Evolutionary conservation across 2,888 invertebrate species (phyloP).

Genomic region (Molorchus minor): DNA sequence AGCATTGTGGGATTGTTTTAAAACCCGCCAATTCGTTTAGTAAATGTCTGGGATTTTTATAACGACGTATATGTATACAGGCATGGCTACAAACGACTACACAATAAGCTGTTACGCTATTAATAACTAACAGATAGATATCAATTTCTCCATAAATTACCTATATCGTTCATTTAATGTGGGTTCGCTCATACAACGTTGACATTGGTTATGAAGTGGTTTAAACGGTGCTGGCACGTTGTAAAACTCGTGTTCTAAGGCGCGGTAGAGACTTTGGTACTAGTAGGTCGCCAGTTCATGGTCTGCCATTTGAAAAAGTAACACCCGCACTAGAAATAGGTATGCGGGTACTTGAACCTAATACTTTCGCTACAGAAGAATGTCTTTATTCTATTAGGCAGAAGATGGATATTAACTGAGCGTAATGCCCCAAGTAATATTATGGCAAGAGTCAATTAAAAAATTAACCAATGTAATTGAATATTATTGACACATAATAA

Average conservation of each 20-base stretch:
- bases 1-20: neutral
- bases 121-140: constrained; percentile 1
- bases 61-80: neutral
- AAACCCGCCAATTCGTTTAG: neutral
- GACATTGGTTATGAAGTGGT: constrained; percentile 18
- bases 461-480: neutral
- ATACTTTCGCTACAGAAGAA: constrained; percentile 12
- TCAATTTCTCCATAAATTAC: neutral
- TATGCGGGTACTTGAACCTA: constrained; percentile 7
- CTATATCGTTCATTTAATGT: neutral
- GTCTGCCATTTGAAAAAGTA: constrained; percentile 23
- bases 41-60: neutral
- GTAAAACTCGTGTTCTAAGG: constrained; percentile 26
- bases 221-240: constrained; percentile 23
- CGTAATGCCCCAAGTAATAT: neutral
- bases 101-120: neutral
- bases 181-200: neutral
- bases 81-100: neutral
- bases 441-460: neutral
- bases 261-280: constrained; percentile 21
- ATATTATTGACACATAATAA: neutral
- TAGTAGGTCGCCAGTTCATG: constrained; percentile 29
- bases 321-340: constrained; percentile 20
- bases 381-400: neutral
- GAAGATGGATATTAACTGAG: neutral